A percentile compares a stretch with the other conserved stretches of the same genome.
These are phyloP conservation scores for Oxyscelio sp. DNA, from an alignment of 2,888 invertebrate species.

Conservation along the genomic window DNA sequence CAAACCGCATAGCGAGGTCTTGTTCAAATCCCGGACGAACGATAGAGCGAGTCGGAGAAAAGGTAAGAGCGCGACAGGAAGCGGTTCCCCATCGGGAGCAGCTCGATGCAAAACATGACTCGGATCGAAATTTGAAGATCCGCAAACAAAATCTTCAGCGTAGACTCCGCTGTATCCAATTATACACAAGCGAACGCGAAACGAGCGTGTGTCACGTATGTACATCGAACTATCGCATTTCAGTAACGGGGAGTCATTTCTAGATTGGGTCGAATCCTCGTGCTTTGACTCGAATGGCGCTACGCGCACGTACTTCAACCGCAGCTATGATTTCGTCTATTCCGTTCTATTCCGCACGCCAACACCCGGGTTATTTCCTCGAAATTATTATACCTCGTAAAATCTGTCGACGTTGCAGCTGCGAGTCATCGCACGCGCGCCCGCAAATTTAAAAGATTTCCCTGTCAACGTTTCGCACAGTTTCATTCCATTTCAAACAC, in stretches of 20 bases:
- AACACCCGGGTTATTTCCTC: slow-evolving; percentile 45
- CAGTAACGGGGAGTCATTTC: slow-evolving; percentile 33
- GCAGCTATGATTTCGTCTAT: slow-evolving; percentile 63
- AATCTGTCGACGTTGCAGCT: slow-evolving; percentile 57
- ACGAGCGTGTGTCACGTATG: slow-evolving; percentile 52
- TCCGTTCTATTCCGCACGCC: slow-evolving; percentile 37
- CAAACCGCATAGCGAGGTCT: slow-evolving; percentile 19
- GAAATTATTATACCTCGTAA: slow-evolving; percentile 68
- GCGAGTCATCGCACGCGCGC: slow-evolving; percentile 42
- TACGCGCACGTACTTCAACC: slow-evolving; percentile 44
- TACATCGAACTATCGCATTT: slow-evolving; percentile 56
- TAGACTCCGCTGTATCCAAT: slow-evolving; percentile 59
- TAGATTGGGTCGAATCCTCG: slow-evolving; percentile 53
- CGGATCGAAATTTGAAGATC: slow-evolving; percentile 61
- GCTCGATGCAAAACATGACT: slow-evolving; percentile 59
- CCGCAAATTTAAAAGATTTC: slow-evolving; percentile 59
- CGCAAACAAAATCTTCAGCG: slow-evolving; percentile 65
- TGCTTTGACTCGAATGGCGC: slow-evolving; percentile 36
- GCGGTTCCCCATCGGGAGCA: slow-evolving; percentile 16
- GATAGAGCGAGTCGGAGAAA: neutral
- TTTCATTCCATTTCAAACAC: slow-evolving; percentile 63
- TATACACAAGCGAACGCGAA: slow-evolving; percentile 40
- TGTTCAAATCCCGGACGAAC: slow-evolving; percentile 31
- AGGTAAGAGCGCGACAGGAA: neutral
- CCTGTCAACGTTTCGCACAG: slow-evolving; percentile 55